These are phyloP conservation scores for Florisuga fusca DNA, from an alignment of 2,797 vertebrate genomes.

Conservation along the genomic window DNA sequence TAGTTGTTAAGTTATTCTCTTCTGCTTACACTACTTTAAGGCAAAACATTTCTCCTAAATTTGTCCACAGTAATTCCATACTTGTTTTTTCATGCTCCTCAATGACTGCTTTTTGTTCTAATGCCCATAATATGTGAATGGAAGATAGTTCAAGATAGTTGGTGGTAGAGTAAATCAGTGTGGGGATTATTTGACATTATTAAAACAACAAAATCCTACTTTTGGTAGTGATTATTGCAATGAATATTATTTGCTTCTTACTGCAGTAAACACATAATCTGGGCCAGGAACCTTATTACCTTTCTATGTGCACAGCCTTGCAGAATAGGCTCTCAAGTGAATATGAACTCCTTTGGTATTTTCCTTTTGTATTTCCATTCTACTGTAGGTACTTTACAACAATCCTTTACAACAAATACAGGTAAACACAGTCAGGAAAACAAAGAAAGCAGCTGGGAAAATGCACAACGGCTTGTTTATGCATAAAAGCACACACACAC, in stretches of 20 bases:
- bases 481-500: not conserved
- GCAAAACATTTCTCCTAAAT: not conserved
- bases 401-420: not conserved
- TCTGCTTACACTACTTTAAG: not conserved
- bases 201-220: not conserved
- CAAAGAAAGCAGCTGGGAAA: not conserved
- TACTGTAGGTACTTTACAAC: not conserved
- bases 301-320: not conserved
- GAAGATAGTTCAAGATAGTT: not conserved
- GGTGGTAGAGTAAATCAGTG: not conserved
- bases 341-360: not conserved
- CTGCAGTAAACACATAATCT: not conserved
- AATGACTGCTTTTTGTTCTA: not conserved
- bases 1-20: not conserved
- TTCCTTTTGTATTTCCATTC: not conserved
- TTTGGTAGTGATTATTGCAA: not conserved
- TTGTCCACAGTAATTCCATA: not conserved
- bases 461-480: not conserved
- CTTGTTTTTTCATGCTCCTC: not conserved
- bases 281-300: not conserved
- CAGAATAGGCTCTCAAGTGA: not conserved
- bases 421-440: not conserved
- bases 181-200: not conserved
- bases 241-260: not conserved
- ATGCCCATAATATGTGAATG: not conserved